These are phyloP conservation scores for Dendropsophus ebraccatus DNA, from an alignment of 2,113 vertebrate genomes.

Conservation along the genomic window DNA sequence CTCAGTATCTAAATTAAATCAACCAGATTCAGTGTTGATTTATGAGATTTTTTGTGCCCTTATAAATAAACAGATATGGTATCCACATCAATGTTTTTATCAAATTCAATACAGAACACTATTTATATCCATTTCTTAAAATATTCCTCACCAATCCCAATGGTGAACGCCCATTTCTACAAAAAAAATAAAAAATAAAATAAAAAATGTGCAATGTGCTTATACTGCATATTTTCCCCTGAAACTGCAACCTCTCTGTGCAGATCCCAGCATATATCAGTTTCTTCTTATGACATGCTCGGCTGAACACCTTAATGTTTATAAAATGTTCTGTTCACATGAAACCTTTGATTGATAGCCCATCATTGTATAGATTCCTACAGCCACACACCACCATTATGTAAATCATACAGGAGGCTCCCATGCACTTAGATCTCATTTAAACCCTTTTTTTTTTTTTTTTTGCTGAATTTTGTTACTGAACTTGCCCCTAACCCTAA, in stretches of 20 bases:
- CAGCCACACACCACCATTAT: conserved; percentile 33
- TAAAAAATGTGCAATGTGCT: not conserved
- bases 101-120: not conserved
- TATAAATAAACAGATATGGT: not conserved
- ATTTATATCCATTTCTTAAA: not conserved
- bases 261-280: conserved; percentile 24
- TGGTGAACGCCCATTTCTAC: not conserved
- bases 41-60: not conserved
- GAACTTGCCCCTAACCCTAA: not conserved
- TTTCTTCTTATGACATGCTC: conserved; percentile 40
- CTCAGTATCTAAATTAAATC: not conserved
- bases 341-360: conserved; percentile 28
- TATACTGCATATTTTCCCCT: not conserved
- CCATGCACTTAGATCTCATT: conserved; percentile 1
- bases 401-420: not conserved
- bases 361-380: conserved; percentile 31
- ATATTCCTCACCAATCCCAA: conserved; percentile 1
- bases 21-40: not conserved
- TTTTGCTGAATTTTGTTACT: not conserved
- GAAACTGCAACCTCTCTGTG: not conserved
- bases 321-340: conserved; percentile 34
- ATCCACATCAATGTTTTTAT: not conserved
- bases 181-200: not conserved
- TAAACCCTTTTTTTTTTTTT: not conserved
- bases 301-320: conserved; percentile 39